Base-by-base conservation (phyloP, 2,113 vertebrate genomes). In the Thunnus maccoyii region DNA sequence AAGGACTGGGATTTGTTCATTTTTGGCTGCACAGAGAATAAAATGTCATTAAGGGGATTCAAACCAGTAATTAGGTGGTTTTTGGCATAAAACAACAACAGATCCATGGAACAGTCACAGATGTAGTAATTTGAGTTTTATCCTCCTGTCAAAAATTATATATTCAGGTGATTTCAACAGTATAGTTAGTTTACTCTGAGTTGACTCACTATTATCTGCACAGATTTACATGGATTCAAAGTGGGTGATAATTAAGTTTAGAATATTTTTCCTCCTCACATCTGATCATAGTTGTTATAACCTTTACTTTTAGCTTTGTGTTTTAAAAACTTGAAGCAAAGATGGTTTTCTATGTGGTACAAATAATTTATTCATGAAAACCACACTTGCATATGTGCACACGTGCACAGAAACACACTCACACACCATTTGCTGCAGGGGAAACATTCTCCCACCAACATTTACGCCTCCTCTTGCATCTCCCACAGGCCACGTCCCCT, bases 381-480 rank as follows among this genome's bases (percentile, higher is more conserved):
- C 3, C 55, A 67, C 41, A 51, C 62, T 58, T 55, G 30, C 78
- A 60, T 36, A 74, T 44, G 57, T 17, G 47, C 47, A 65, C 16
- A 16, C 36, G 32, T 16, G 47, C 32, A 54, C 4, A 63, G 36
- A 63, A 15, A 48, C 64, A 80, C 62, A 20, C 58, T 27, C 62
- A 57, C 36, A 80, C 58, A 57, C 41, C 32, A 48, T 57, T 76
- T 75, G 22, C 86, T 79, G 56, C 75, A 78, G 78, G 74, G 81
- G 46, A 81, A 86, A 67, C 41, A 61, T 71, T 87, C 72, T 81
- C 78, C 76, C 83, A 79, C 72, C 81, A 76, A 70, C 72, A 83
- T 80, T 71, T 79, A 82, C 32, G 85, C 76, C 88, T 92, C 81
- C 58, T 82, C 82, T 82, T 62, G 73, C 47, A 58, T 80, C 73